phyloP scores from a whole-genome alignment of 2,797 vertebrate genomes.

The Lacerta bilineata region DNA sequence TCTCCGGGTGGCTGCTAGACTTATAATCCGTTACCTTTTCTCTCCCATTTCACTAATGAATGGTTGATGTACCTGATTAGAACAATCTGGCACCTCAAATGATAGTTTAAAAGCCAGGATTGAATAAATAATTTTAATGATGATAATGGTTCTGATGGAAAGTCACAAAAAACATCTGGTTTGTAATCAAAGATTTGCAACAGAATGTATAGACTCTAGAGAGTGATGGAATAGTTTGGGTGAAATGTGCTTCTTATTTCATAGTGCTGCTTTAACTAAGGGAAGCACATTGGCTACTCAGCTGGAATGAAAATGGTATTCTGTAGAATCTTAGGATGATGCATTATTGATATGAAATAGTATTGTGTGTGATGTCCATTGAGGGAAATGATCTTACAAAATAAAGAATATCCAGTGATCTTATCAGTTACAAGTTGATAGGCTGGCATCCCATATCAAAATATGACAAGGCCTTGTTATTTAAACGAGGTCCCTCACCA shows the following conservation, averaged over 20 bases:
- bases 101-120: conserved; percentile 52
- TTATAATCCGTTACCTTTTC: conserved; percentile 63
- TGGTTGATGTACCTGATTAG: conserved; percentile 49
- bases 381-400: not conserved
- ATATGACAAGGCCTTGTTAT: not conserved
- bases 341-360: not conserved
- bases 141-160: conserved; percentile 27
- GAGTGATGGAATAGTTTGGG: not conserved
- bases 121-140: not conserved
- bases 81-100: conserved; percentile 64
- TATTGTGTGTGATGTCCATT: not conserved
- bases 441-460: not conserved
- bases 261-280: conserved; percentile 4
- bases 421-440: not conserved
- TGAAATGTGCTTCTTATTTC: not conserved
- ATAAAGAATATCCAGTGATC: not conserved
- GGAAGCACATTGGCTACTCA: not conserved
- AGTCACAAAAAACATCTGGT: conserved; percentile 46
- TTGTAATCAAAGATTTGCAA: conserved; percentile 23
- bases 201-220: conserved; percentile 34
- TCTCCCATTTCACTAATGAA: conserved; percentile 62
- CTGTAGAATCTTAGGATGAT: not conserved
- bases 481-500: not conserved
- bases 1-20: conserved; percentile 58
- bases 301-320: not conserved